Evolutionary conservation across 2,113 vertebrate genomes (phyloP).

Genomic region (Gracilinanus agilis): DNA sequence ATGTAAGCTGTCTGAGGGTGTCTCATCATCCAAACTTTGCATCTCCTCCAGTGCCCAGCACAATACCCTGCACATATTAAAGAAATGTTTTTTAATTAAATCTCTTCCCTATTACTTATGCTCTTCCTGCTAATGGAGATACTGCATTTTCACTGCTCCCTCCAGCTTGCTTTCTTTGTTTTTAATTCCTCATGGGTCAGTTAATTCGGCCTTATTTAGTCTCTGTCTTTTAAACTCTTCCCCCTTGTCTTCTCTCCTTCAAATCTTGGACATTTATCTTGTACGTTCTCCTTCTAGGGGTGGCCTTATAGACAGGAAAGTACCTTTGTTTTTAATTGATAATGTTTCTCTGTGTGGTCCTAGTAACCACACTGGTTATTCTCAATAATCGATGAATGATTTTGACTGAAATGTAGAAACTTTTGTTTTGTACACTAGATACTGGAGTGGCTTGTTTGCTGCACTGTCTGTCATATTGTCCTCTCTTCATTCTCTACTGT

Average conservation of each 20-base stretch:
- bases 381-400: not conserved
- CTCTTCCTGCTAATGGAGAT: not conserved
- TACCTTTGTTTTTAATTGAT: not conserved
- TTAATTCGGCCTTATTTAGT: not conserved
- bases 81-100: not conserved
- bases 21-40: not conserved
- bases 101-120: not conserved
- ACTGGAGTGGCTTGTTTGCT: constrained; percentile 12
- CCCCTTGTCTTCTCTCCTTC: not conserved
- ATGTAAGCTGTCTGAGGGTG: not conserved
- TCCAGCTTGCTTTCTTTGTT: not conserved
- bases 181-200: not conserved
- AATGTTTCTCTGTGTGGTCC: not conserved
- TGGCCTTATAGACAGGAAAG: not conserved
- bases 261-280: not conserved
- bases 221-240: not conserved
- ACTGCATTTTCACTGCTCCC: not conserved
- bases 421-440: constrained; percentile 27
- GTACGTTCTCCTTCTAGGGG: not conserved
- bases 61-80: not conserved
- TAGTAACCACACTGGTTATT: constrained; percentile 15
- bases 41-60: not conserved
- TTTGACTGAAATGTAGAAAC: constrained; percentile 8
- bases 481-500: constrained; percentile 14
- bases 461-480: not conserved